Evolutionary conservation across 2,888 invertebrate genomes (phyloP), one percentile per base, ranked within the genome.

Genomic region (Tenodera sinensis): DNA sequence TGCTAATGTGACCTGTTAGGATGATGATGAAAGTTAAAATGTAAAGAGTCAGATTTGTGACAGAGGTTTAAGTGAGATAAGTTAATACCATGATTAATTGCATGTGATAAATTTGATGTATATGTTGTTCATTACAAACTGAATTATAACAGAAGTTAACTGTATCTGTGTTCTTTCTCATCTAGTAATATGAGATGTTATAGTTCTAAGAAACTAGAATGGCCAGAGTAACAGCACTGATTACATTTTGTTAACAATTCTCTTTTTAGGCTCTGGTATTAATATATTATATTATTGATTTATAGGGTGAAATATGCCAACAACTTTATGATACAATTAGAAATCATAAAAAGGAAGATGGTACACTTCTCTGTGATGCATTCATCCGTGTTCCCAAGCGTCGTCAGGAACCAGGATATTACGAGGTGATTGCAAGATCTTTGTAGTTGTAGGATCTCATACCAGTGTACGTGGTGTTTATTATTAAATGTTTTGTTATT

Each of bases 301-400:
- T 30, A 83, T 92, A 97, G 96, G 95, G 96, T 91, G 98, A 98
- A 93, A 94, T 97, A 90, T 97, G 97, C 92, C 98, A 99, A 93
- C 98, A 98, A 92, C 93, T 99, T 82, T 98, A 98, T 93, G 99
- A 99, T 92, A 96, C 97, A 1, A 96, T 99, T 91, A 95, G 99
- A 90, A 97, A 97, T 92, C 96, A 97, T 91, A 98, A 98, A 93
- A 98, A 98, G 92, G 98, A 98, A 91, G 99, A 99, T 94, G 99
- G 99, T 0, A 94, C 96, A 0, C 94, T 98, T 91, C 93, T 99
- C 8, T 99, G 99, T 93, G 99, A 99, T 93, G 96, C 98, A 1
- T 99, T 99, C 92, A 98, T 99, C 91, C 94, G 99, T 91, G 98
- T 97, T 15, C 99, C 99, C 0, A 99, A 99, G 92, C 95, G 98